A percentile compares a stretch with the other conserved stretches of the same genome.
These are phyloP conservation scores for Procambarus clarkii DNA, from an alignment of 1,140 invertebrate species.

Conservation along the genomic window DNA sequence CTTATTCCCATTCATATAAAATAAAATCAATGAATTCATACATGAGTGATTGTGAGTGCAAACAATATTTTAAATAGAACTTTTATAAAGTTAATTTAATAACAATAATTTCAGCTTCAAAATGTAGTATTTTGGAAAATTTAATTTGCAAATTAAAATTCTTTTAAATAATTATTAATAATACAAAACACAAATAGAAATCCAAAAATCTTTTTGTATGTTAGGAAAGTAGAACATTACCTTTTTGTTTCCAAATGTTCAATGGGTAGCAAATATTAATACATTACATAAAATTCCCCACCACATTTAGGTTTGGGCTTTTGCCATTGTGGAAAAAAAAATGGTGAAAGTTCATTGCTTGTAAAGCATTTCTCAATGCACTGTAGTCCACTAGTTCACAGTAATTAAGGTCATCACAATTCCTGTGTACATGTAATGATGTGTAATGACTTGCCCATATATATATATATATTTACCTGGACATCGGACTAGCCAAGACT, in stretches of 20 bases:
- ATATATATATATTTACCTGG: neutral
- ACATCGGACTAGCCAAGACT: neutral
- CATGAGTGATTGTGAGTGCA: constrained; percentile 18
- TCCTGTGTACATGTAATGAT: no score
- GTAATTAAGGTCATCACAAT: neutral
- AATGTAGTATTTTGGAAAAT: no score
- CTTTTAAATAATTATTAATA: neutral
- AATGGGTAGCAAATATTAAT: neutral
- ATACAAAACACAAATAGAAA: neutral
- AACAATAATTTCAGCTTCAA: no score
- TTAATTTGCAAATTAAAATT: neutral
- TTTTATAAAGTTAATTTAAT: neutral
- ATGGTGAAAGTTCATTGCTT: neutral
- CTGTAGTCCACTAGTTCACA: neutral
- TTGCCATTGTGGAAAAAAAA: neutral
- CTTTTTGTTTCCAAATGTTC: neutral
- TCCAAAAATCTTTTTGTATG: neutral
- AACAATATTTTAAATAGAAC: neutral
- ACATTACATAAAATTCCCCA: neutral
- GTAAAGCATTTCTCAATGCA: neutral
- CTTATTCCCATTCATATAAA: constrained; percentile 8
- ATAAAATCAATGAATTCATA: neutral
- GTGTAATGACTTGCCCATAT: neutral
- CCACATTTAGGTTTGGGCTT: neutral
- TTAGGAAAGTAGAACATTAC: constrained; percentile 15